Evolutionary conservation across 2,888 invertebrate genomes (phyloP).

Genomic region (Halocaridina rubra): DNA sequence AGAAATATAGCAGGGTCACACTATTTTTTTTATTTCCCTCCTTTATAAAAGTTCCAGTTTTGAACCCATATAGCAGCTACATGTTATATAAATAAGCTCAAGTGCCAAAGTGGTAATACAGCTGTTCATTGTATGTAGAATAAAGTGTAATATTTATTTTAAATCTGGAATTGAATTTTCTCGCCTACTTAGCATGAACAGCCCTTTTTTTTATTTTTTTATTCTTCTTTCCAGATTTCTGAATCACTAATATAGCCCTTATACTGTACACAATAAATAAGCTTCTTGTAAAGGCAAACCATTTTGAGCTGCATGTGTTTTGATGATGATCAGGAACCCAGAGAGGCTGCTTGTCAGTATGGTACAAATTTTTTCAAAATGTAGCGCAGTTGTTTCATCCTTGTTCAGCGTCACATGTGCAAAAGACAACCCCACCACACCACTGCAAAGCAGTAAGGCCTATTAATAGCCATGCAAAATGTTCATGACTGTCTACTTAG

Average conservation of each 20-base stretch:
- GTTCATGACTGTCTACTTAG: slow-evolving; percentile 43
- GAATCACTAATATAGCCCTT: background rate
- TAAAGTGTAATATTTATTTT: too few relatives aligned
- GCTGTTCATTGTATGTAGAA: slow-evolving; percentile 6
- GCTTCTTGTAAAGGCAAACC: background rate
- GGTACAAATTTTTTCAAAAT: slow-evolving; percentile 22
- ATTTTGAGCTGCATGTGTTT: background rate
- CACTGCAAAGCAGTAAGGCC: slow-evolving; percentile 21
- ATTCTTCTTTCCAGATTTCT: background rate
- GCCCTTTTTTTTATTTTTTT: too few relatives aligned
- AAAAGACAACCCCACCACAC: slow-evolving; percentile 32
- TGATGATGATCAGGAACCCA: background rate
- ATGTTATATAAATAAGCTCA: background rate
- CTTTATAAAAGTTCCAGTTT: background rate
- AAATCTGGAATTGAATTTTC: too few relatives aligned
- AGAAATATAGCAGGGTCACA: slow-evolving; percentile 10
- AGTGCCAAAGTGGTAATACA: slow-evolving; percentile 31
- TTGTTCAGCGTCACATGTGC: too few relatives aligned
- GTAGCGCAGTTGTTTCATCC: background rate
- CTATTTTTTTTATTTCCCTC: background rate
- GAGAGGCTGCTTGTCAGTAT: slow-evolving; percentile 6
- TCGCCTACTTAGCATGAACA: background rate
- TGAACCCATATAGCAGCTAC: slow-evolving; percentile 6
- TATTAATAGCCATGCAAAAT: slow-evolving; percentile 30
- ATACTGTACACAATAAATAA: background rate